Conservation (phyloP, 92 coral and sea anemone species). For the Desmophyllum pertusum region DNA sequence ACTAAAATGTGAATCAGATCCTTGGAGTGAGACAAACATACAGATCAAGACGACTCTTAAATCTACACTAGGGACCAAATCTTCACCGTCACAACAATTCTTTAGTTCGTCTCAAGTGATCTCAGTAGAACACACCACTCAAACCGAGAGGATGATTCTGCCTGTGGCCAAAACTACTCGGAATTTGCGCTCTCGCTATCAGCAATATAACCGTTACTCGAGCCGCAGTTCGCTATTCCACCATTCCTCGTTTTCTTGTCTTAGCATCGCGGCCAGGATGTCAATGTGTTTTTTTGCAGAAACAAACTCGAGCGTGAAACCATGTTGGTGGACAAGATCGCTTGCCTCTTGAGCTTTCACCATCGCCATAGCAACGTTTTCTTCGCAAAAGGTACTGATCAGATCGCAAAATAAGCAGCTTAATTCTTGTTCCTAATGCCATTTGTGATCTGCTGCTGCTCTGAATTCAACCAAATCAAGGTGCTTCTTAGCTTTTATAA, state of each 20-base stretch:
- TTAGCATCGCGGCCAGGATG: background rate
- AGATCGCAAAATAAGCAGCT: background rate
- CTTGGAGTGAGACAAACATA: no score
- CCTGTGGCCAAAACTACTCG: background rate
- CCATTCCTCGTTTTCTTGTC: background rate
- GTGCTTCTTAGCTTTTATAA: constrained; percentile 2
- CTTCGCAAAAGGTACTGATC: constrained; percentile 16
- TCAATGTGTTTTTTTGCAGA: background rate
- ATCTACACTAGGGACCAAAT: no score
- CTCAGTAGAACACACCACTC: no score
- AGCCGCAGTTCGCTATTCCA: background rate
- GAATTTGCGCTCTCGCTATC: background rate
- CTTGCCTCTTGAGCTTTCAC: constrained; percentile 11
- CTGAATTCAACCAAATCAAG: constrained; percentile 2
- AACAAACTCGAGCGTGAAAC: background rate
- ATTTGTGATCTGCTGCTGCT: background rate
- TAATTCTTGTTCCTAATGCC: background rate
- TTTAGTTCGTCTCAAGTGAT: no score
- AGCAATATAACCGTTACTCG: background rate
- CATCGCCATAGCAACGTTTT: background rate
- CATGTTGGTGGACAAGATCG: background rate
- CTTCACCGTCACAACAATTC: no score
- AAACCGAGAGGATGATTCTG: no score
- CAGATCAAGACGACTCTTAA: no score
- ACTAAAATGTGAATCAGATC: no score